Conservation (phyloP, 2,888 invertebrate species). For the Pardosa pseudoannulata region DNA sequence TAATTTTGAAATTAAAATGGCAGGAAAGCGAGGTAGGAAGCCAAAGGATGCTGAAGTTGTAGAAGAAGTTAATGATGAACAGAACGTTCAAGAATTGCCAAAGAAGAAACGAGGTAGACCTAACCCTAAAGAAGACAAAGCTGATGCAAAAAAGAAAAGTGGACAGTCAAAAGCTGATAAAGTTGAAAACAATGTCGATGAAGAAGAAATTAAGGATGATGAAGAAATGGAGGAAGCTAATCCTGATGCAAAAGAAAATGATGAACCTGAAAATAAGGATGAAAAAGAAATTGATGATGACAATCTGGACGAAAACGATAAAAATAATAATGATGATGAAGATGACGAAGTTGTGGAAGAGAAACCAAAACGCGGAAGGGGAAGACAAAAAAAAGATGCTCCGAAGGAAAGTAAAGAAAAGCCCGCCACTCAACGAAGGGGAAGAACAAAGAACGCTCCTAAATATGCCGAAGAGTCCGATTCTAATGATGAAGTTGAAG, state of each 20-base stretch:
- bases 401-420: not conserved
- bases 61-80: not conserved
- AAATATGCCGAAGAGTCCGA: constrained; percentile 32
- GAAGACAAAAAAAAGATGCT: not conserved
- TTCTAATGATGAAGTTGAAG: constrained; percentile 4
- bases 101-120: constrained; percentile 37
- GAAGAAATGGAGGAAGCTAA: constrained; percentile 20
- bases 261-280: constrained; percentile 7
- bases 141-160: constrained; percentile 1
- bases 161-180: not conserved
- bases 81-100: constrained; percentile 18
- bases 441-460: constrained; percentile 7
- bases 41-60: not conserved
- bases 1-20: constrained; percentile 4
- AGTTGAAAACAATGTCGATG: not conserved
- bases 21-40: constrained; percentile 1
- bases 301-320: not conserved
- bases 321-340: not conserved
- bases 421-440: not conserved
- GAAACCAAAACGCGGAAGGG: not conserved
- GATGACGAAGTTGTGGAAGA: not conserved
- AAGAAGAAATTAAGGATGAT: constrained; percentile 19
- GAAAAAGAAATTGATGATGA: not conserved
- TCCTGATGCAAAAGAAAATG: constrained; percentile 30
- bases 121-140: constrained; percentile 27